Evolutionary conservation across 2,113 vertebrate genomes (phyloP).

Genomic region (Blennius ocellaris): DNA sequence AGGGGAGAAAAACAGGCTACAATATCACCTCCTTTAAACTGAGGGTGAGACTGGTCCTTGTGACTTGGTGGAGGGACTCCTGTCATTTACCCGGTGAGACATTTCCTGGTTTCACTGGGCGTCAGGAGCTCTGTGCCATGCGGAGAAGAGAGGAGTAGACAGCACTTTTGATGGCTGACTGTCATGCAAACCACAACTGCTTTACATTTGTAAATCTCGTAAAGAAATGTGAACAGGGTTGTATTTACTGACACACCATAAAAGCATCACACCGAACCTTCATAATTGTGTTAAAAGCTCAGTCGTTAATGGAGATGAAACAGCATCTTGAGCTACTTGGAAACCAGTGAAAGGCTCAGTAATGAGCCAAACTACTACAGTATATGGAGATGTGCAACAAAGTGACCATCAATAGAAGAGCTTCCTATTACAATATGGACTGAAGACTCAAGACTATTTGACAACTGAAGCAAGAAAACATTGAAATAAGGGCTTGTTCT

Average conservation of each 20-base stretch:
- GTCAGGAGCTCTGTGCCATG: conserved; percentile 28
- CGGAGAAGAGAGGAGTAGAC: conserved; percentile 10
- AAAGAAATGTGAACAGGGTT: background rate
- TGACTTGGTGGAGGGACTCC: conserved; percentile 41
- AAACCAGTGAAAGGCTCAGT: conserved; percentile 44
- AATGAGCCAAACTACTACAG: conserved; percentile 43
- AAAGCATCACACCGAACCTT: background rate
- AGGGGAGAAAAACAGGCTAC: conserved; percentile 55
- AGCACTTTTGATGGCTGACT: background rate
- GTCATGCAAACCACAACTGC: conserved; percentile 5
- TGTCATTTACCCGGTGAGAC: conserved; percentile 63
- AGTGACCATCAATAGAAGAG: conserved; percentile 35
- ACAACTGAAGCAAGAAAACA: conserved; percentile 82
- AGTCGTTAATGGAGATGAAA: conserved; percentile 53
- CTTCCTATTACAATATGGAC: conserved; percentile 57
- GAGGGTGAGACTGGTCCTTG: conserved; percentile 30
- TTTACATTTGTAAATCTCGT: conserved; percentile 12
- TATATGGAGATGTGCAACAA: conserved; percentile 17
- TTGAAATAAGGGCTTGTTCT: conserved; percentile 80
- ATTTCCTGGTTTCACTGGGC: conserved; percentile 62
- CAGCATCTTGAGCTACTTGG: conserved; percentile 47
- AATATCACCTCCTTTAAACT: conserved; percentile 70
- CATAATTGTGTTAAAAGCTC: conserved; percentile 36
- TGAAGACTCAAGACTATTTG: conserved; percentile 67
- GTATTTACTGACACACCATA: background rate